Evolutionary conservation across 2,888 invertebrate genomes (phyloP), one percentile per base, ranked within the genome.

Genomic region (Phania funesta): DNA sequence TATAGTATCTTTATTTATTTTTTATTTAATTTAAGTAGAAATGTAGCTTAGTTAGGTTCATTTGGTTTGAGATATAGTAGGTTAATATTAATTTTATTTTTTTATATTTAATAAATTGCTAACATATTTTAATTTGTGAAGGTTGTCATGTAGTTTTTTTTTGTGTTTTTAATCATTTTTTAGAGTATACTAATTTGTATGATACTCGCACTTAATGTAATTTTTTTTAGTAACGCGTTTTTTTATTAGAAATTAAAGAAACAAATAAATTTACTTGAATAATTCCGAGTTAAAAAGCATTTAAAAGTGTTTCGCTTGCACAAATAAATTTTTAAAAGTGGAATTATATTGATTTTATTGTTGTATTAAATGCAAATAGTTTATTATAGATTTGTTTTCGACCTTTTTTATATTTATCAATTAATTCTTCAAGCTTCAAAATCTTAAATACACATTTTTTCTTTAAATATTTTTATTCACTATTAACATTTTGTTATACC

Each of bases 1-100:
- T 76, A 60, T 77, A 77, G 71, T 99, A 98, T 98, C 98, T 98
- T 85, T 82, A 75, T 68, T 67, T 46, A 18, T 48, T 80, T 74
- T 85, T 13, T 62, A 68, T 60, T 81, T 85, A 83, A 84, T 85
- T 86, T 86, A 85, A 87, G 86, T 87, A 87, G 86, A 87, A 86
- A 87, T 87, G 86, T 87, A 86, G 86, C 86, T 86, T 82, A 82
- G 74, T 85, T 85, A 84, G 83, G 67, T 83, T 81, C 70, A 70
- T 84, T 75, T 80, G 65, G 58, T 81, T 67, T 68, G 62, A 67
- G 52, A 75, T 60, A 54, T 44, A 77, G 62, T 76, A 67, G 32
- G 26, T 60, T 71, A 62, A 54, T 64, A 24, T 68, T 46, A 46
- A 29, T 65, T 73, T 46, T n/a, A n/a, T 65, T 62, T 44, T 62